Percentiles rank a stretch among this genome's conserved stretches.
phyloP scores from a whole-genome alignment of 2,113 vertebrate genomes.

The Philantomba maxwellii region DNA sequence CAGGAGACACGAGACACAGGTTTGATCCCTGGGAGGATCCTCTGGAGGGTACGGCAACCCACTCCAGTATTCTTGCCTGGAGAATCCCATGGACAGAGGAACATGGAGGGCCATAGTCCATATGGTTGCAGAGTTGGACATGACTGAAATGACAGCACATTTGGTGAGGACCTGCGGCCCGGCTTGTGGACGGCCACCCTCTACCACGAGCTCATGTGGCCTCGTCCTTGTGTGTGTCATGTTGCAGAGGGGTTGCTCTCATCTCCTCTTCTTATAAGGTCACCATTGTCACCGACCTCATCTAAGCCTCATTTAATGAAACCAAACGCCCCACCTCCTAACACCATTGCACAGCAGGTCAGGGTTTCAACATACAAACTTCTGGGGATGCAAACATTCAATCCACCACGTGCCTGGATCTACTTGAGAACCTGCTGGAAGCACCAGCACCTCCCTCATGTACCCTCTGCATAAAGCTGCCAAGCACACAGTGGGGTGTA shows the following conservation, averaged over 20 bases:
- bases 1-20: neutral
- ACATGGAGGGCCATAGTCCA: neutral
- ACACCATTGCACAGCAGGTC: neutral
- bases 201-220: neutral
- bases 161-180: neutral
- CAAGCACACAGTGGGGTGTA: neutral
- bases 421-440: neutral
- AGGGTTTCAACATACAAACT: neutral
- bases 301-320: neutral
- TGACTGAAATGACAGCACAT: neutral
- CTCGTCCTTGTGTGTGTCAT: accelerated
- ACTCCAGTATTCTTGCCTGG: neutral
- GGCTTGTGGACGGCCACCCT: neutral
- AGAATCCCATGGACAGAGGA: neutral
- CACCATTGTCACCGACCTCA: neutral
- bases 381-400: neutral
- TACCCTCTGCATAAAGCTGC: neutral
- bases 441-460: neutral
- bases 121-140: neutral
- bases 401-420: accelerated
- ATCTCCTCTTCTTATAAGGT: neutral
- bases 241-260: neutral
- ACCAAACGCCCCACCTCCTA: neutral
- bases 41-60: neutral
- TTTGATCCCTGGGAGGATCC: neutral